Evolutionary conservation across 2,797 vertebrate species (phyloP), one percentile per base, ranked within the genome.

Genomic region (Onychomys torridus): DNA sequence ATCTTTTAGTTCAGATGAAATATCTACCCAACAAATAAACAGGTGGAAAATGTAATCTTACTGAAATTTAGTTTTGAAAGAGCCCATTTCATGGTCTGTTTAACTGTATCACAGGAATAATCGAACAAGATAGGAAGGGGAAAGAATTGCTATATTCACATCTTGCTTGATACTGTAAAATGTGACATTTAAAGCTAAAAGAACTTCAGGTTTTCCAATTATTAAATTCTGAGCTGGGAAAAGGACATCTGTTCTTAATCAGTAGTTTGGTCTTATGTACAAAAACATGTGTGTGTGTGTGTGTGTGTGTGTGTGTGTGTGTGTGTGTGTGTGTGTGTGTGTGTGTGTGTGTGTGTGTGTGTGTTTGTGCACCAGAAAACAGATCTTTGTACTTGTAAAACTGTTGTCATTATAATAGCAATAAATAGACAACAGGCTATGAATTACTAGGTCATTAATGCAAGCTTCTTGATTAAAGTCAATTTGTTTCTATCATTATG

Each of bases 391-490:
- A 81, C 78, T 91, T 92, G 87, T 89, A 94, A 96, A 96, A 91
- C 34, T 78, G 8, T 65, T 90, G 59, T 81, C 94, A 43, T 49
- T 69, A 86, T 94, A 93, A 92, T 25, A 97, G 55, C 19, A 71
- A 95, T 92, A 94, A 96, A 91, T 67, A 96, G 96, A 97, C 83
- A 98, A 93, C 55, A 78, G 77, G 32, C 32, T 49, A 84, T 97
- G 92, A 97, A 97, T 97, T 93, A 95, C 90, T 95, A 75, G 88
- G 79, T 98, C 97, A 98, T 98, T 97, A 97, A 98, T 95, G 90
- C 0, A 11, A 82, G 25, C 34, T 96, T 98, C 97, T 97, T 97
- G 97, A 98, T 98, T 98, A 98, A 98, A 98, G 97, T 96, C 87
- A 98, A 93, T 98, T 98, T 98, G 94, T 96, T 97, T 98, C 96